Conservation (phyloP, 2,888 invertebrate genomes). For the Agonopterix subpropinquella region DNA sequence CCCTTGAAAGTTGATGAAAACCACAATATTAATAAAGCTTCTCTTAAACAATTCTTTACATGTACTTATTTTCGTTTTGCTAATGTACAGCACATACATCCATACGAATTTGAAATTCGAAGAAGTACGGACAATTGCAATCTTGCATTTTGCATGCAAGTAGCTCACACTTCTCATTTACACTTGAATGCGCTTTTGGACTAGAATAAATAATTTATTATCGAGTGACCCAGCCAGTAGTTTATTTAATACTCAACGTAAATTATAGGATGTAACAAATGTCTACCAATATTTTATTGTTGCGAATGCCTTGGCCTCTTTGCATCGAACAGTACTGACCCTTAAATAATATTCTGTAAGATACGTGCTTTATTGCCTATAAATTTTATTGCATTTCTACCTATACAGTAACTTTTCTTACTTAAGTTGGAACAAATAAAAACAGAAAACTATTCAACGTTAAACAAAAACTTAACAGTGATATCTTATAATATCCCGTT, state of each 20-base stretch:
- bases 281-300: constrained; percentile 2
- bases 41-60: too few relatives aligned
- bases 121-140: too few relatives aligned
- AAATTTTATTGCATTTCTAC: neutral
- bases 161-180: too few relatives aligned
- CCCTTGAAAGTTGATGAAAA: too few relatives aligned
- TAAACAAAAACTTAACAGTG: constrained; percentile 1
- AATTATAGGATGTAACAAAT: neutral
- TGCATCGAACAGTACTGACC: neutral
- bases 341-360: constrained; percentile 5
- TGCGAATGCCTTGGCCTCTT: constrained; percentile 9
- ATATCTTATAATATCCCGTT: constrained; percentile 8
- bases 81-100: too few relatives aligned
- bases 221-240: constrained; percentile 1
- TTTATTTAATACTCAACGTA: constrained; percentile 7
- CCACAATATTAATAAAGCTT: too few relatives aligned
- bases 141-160: too few relatives aligned
- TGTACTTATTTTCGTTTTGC: too few relatives aligned
- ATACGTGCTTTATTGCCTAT: neutral
- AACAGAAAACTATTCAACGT: neutral
- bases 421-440: neutral
- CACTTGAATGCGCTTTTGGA: too few relatives aligned
- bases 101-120: too few relatives aligned
- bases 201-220: neutral
- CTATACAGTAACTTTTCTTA: neutral